Base-by-base conservation (phyloP, 1,140 invertebrate species). In the Zaprionus davidi region DNA sequence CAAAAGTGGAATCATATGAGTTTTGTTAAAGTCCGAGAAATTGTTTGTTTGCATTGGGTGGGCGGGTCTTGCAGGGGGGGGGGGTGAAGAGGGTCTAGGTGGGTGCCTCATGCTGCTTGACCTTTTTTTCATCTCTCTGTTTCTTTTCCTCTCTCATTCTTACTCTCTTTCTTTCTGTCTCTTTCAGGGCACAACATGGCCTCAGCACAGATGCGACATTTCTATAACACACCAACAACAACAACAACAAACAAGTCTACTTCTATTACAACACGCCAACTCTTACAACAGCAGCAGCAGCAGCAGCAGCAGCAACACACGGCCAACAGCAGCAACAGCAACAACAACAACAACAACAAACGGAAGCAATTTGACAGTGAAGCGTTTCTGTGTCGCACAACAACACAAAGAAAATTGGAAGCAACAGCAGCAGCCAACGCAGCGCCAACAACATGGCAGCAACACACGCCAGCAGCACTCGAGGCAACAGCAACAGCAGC, bases 181-280 rank as follows among this genome's bases (percentile, higher is more conserved):
- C 69, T 71, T 90, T 49, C 28, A 92, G 91, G 91, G 91, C 91
- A 92, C 91, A 92, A 92, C 91, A 92, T 92, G 91, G 91, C 91
- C 91, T 91, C 91, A 92, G 91, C 91, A 92, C 87, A 92, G 87
- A 91, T 91, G 91, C 91, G 82, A 86, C 91, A 90, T 91, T 92
- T 91, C 88, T 90, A 92, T 90, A 91, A 86, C 87, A 91, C 85
- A 82, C 85, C 87, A 83, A 70, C 57, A 58, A 81, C 78, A 75
- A 75, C 71, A 68, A 74, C 65, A 72, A 84, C 76, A 73, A 80
- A 79, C 70, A 82, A 76, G 65, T 82, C 79, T 71, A 71, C 66
- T 78, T 76, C 79, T 76, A 58, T 59, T 72, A 79, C 74, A 78
- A 84, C 85, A 90, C 77, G 67, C 51, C 81, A 69, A 90, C 71